A percentile compares a stretch with the other conserved stretches of the same genome.
phyloP scores from a whole-genome alignment of 2,888 invertebrate species.

The Catocala nupta region DNA sequence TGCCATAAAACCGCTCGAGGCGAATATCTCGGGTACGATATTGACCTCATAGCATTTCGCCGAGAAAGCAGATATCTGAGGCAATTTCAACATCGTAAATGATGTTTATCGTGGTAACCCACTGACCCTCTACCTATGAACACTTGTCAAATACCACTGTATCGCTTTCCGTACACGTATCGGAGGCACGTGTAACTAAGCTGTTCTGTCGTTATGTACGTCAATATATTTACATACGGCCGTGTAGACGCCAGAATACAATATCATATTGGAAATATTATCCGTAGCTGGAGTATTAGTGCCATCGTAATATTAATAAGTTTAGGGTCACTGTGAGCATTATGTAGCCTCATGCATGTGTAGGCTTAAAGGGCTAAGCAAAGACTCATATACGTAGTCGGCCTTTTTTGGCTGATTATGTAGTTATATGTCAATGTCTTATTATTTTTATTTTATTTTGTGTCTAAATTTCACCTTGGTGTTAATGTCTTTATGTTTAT shows the following conservation, averaged over 20 bases:
- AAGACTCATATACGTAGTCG: not conserved
- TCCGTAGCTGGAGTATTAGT: not conserved
- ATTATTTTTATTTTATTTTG: too few species aligned
- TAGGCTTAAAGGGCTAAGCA: not conserved
- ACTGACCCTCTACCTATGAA: conserved; percentile 59
- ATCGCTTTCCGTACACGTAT: conserved; percentile 48
- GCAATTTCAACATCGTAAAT: conserved; percentile 74
- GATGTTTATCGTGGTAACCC: conserved; percentile 72
- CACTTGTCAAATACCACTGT: conserved; percentile 54
- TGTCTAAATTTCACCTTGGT: too few species aligned
- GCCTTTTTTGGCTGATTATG: too few species aligned
- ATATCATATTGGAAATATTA: conserved; percentile 9
- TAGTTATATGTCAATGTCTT: too few species aligned
- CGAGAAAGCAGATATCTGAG: conserved; percentile 70
- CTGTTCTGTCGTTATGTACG: conserved; percentile 32
- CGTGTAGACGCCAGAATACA: conserved; percentile 1
- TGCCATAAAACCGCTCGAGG: conserved; percentile 77
- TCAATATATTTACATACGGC: conserved; percentile 25
- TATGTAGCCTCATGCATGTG: too few species aligned
- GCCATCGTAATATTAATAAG: not conserved
- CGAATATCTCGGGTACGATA: conserved; percentile 74
- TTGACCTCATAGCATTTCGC: conserved; percentile 74
- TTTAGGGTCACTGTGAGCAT: too few species aligned
- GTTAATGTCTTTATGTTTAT: too few species aligned
- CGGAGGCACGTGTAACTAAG: conserved; percentile 42